phyloP scores from a whole-genome alignment of 2,113 vertebrate species.

The Pogonocichla stellata region DNA sequence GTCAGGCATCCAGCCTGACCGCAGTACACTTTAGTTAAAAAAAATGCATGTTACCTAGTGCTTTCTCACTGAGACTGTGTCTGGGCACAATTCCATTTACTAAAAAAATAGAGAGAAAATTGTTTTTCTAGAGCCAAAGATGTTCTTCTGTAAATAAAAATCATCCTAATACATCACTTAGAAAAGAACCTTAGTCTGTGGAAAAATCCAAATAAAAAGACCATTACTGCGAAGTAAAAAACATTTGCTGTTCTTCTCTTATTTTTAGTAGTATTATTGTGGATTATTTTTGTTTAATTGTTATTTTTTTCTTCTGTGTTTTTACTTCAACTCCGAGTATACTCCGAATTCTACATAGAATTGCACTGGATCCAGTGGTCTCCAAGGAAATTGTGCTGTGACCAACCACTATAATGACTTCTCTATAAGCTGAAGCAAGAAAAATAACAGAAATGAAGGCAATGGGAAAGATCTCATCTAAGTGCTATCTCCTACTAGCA shows the following conservation, averaged over 20 bases:
- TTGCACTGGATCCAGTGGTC: background rate
- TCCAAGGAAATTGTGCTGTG: background rate
- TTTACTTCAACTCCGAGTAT: background rate
- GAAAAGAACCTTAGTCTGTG: background rate
- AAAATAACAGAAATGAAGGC: background rate
- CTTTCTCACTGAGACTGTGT: background rate
- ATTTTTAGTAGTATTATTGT: background rate
- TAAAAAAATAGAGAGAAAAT: background rate
- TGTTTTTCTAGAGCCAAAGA: background rate
- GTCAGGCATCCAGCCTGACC: background rate
- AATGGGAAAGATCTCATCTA: background rate
- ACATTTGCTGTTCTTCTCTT: background rate
- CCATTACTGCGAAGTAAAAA: background rate
- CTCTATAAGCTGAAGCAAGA: background rate
- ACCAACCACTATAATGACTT: background rate
- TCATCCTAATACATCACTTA: background rate
- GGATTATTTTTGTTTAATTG: background rate
- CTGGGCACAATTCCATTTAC: background rate
- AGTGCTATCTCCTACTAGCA: background rate
- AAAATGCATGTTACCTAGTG: background rate
- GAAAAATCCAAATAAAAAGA: background rate
- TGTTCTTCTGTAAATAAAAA: background rate
- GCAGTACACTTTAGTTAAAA: background rate
- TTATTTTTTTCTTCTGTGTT: background rate
- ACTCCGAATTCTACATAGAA: background rate